These are phyloP conservation scores for Umimayanthus kanabou DNA, from an alignment of 92 coral and sea anemone species.

Conservation along the genomic window DNA sequence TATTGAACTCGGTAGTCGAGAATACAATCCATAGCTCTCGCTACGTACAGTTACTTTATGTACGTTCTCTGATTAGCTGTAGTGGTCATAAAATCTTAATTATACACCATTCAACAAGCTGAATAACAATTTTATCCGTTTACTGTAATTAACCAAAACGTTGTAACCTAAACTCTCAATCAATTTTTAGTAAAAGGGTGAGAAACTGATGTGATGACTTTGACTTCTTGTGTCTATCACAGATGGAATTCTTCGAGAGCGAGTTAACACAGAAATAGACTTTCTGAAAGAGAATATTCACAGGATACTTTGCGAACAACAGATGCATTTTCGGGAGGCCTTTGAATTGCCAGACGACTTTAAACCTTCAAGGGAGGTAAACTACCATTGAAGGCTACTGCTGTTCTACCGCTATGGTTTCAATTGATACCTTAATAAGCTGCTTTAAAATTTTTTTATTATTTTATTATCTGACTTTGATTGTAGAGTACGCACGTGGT, in stretches of 20 bases:
- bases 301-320: conserved; percentile 84
- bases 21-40: too few species aligned
- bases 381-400: too few species aligned
- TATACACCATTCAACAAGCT: too few species aligned
- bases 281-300: conserved; percentile 73
- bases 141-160: too few species aligned
- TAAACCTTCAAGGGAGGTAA: conserved; percentile 71
- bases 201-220: not conserved
- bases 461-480: not conserved
- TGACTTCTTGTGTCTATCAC: not conserved
- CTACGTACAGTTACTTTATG: too few species aligned
- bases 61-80: too few species aligned
- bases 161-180: too few species aligned
- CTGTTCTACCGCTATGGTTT: not conserved
- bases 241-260: conserved; percentile 80
- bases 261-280: conserved; percentile 83
- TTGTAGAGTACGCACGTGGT: conserved; percentile 32
- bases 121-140: too few species aligned
- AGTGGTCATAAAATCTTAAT: too few species aligned
- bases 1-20: too few species aligned
- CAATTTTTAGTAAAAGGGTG: too few species aligned
- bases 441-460: not conserved
- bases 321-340: conserved; percentile 80
- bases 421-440: too few species aligned
- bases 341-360: conserved; percentile 72